Conservation (phyloP, 2,888 invertebrate species). For the Acleris sparsana region DNA sequence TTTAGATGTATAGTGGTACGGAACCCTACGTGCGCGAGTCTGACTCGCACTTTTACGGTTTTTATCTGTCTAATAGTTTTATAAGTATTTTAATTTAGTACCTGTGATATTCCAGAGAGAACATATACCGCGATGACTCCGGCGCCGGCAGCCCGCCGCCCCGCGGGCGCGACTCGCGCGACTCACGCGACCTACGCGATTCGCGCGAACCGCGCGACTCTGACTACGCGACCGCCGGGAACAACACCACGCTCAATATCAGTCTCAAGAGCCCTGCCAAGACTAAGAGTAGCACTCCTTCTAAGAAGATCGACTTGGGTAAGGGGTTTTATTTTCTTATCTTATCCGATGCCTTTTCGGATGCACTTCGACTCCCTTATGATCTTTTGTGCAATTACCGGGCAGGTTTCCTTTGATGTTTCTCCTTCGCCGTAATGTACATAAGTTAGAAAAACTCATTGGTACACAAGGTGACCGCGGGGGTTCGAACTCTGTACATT, state of each 20-base stretch:
- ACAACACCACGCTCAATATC: constrained; percentile 55
- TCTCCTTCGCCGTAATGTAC: too few relatives aligned
- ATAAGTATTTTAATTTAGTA: too few relatives aligned
- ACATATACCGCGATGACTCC: constrained; percentile 80
- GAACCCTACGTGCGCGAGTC: too few relatives aligned
- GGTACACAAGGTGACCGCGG: too few relatives aligned
- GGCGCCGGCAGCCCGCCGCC: constrained; percentile 56
- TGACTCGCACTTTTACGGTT: too few relatives aligned
- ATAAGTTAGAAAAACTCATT: too few relatives aligned
- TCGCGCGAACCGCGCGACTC: constrained; percentile 14
- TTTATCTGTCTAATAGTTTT: too few relatives aligned
- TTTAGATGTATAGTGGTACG: too few relatives aligned
- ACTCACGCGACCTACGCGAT: constrained; percentile 16
- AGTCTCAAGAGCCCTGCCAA: constrained; percentile 64
- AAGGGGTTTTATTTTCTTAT: constrained; percentile 29
- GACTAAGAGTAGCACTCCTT: constrained; percentile 56
- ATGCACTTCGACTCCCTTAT: too few relatives aligned
- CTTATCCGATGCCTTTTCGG: background rate
- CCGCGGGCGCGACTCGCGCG: constrained; percentile 1
- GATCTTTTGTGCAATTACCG: too few relatives aligned
- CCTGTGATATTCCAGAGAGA: constrained; percentile 59
- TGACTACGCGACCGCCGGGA: constrained; percentile 33
- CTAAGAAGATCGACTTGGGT: constrained; percentile 84
- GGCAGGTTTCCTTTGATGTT: too few relatives aligned
- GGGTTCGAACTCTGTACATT: too few relatives aligned